Conservation (phyloP, 2,797 vertebrate genomes). For the Artibeus jamaicensis region DNA sequence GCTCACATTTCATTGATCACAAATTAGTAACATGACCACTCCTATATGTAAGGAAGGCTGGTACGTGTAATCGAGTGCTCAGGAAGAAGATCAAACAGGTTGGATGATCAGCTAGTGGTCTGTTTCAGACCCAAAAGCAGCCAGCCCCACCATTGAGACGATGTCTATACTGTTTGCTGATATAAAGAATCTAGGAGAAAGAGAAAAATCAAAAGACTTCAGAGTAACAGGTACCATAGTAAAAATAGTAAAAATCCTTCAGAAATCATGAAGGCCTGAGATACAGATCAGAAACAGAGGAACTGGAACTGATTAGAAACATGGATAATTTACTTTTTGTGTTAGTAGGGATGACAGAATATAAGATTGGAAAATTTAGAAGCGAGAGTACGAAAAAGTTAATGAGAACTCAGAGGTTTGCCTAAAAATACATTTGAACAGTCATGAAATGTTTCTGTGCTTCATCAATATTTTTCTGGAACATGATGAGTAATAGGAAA, state of each 20-base stretch:
- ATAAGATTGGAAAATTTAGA: not conserved
- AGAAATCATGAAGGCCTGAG: not conserved
- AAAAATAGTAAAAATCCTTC: not conserved
- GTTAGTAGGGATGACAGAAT: not conserved
- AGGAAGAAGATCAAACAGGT: not conserved
- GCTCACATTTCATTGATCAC: not conserved
- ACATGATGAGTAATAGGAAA: not conserved
- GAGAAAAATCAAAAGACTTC: not conserved
- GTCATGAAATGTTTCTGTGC: constrained; percentile 1
- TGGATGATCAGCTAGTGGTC: not conserved
- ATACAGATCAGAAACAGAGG: not conserved
- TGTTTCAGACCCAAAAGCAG: not conserved
- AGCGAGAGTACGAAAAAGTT: not conserved
- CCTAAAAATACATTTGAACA: not conserved
- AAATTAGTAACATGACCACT: not conserved
- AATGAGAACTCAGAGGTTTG: not conserved
- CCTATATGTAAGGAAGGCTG: not conserved
- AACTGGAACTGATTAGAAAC: not conserved
- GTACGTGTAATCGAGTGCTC: not conserved
- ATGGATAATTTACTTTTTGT: not conserved
- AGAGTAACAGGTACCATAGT: not conserved
- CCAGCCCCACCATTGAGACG: not conserved
- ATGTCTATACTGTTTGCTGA: not conserved
- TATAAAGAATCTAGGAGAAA: not conserved
- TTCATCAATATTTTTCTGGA: not conserved